Percentiles rank a stretch among this genome's conserved stretches.
These are phyloP conservation scores for Papilio glaucus DNA, from an alignment of 1,140 invertebrate genomes.

Conservation along the genomic window DNA sequence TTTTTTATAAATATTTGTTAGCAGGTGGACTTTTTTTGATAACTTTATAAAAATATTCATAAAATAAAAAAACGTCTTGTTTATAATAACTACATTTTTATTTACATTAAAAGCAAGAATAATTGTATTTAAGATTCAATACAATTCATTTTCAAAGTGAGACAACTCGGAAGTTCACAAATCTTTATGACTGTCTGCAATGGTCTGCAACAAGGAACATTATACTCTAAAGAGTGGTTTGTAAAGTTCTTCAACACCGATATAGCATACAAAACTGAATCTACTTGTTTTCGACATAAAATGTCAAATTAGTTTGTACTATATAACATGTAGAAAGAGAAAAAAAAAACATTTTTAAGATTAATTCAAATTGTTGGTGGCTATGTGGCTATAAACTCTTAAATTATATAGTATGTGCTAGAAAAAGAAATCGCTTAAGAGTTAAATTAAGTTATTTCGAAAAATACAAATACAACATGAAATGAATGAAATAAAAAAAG, in stretches of 20 bases:
- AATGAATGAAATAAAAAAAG: no score
- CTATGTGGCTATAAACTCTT: not conserved
- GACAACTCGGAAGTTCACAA: slow-evolving; percentile 27
- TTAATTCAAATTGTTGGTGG: not conserved
- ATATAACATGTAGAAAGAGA: not conserved
- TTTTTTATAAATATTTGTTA: slow-evolving; percentile 18
- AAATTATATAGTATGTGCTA: not conserved
- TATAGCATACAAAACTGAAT: not conserved
- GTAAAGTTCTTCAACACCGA: not conserved
- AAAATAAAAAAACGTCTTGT: not conserved
- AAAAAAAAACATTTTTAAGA: no score
- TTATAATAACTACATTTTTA: not conserved
- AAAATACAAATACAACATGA: no score
- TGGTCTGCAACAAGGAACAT: no score
- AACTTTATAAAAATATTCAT: not conserved
- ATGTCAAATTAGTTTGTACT: not conserved
- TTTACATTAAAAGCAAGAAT: slow-evolving; percentile 1
- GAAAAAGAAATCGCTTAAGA: no score
- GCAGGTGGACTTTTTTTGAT: not conserved
- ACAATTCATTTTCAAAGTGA: slow-evolving; percentile 11
- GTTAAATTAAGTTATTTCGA: no score
- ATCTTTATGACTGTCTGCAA: slow-evolving; percentile 25
- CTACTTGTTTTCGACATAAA: no score
- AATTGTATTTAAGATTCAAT: not conserved
- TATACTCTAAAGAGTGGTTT: no score